A percentile compares a stretch with the other conserved stretches of the same genome.
Evolutionary conservation across 1,140 invertebrate genomes (phyloP).

Genomic region (Lasioglossum baleicum): DNA sequence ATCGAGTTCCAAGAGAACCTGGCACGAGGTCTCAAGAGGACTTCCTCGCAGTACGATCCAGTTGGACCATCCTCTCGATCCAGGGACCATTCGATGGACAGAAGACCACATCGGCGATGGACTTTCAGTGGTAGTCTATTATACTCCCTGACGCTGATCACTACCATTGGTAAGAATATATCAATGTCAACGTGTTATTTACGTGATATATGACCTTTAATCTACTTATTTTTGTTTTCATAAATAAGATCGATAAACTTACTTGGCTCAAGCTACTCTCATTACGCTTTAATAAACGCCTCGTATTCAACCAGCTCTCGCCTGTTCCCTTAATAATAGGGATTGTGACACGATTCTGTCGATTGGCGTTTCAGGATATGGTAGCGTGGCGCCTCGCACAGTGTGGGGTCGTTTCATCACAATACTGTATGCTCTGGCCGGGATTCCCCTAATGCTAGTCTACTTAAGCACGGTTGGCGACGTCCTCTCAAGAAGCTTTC

Average conservation of each 20-base stretch:
- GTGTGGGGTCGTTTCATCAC: conserved; percentile 91
- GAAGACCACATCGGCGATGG: conserved; percentile 86
- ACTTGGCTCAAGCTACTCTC: too few relatives aligned
- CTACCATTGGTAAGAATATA: conserved; percentile 94
- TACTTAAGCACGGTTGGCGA: conserved; percentile 92
- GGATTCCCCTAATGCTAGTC: conserved; percentile 94
- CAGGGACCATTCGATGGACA: conserved; percentile 67
- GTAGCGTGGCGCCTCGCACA: conserved; percentile 94
- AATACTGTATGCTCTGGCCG: conserved; percentile 92
- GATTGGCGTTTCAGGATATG: conserved; percentile 90
- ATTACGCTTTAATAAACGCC: too few relatives aligned
- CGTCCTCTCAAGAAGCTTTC: conserved; percentile 83
- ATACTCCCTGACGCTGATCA: conserved; percentile 97
- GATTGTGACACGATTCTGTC: too few relatives aligned
- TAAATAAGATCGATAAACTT: too few relatives aligned
- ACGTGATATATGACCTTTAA: too few relatives aligned
- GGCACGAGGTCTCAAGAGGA: conserved; percentile 73
- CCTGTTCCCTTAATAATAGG: too few relatives aligned
- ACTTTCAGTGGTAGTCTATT: conserved; percentile 95
- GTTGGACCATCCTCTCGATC: conserved; percentile 60
- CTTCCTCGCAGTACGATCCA: conserved; percentile 75
- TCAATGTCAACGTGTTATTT: too few relatives aligned
- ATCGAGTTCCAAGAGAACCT: conserved; percentile 89
- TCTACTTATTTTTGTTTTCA: too few relatives aligned
- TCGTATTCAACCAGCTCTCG: too few relatives aligned